These are phyloP conservation scores for Heterocephalus glaber DNA, from an alignment of 2,113 vertebrate species.

Conservation along the genomic window DNA sequence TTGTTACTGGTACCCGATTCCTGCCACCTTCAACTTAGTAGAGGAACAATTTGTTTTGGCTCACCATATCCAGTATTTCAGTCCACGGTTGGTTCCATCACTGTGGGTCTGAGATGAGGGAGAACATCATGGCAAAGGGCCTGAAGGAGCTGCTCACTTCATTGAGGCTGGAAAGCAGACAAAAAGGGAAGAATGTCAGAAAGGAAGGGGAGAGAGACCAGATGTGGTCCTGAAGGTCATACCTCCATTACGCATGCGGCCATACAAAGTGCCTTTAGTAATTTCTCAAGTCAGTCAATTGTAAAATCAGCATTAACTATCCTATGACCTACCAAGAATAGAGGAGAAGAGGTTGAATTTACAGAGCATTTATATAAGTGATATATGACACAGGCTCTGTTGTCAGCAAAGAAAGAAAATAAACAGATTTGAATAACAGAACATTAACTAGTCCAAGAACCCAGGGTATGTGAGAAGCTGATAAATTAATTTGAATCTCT, in stretches of 20 bases:
- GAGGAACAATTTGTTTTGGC: neutral
- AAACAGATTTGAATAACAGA: neutral
- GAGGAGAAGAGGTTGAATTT: neutral
- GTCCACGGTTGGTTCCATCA: too few species aligned
- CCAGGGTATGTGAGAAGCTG: neutral
- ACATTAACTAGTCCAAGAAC: neutral
- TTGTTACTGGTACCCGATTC: neutral
- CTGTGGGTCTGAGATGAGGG: neutral
- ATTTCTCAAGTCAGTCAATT: too few species aligned
- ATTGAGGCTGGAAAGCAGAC: neutral
- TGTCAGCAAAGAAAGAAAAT: neutral
- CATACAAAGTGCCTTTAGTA: too few species aligned
- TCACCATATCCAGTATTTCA: neutral
- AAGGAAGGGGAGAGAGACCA: too few species aligned
- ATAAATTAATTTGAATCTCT: neutral
- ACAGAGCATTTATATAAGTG: neutral
- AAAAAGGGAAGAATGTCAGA: neutral
- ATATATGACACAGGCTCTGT: neutral
- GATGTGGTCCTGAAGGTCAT: too few species aligned
- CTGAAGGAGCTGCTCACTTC: neutral
- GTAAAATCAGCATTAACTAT: too few species aligned
- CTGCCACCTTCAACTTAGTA: neutral
- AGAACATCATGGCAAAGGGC: neutral
- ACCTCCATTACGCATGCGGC: too few species aligned
- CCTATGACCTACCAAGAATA: neutral